Evolutionary conservation across 2,113 vertebrate genomes (phyloP), one percentile per base, ranked within the genome.

Genomic region (Myiagra hebetior): DNA sequence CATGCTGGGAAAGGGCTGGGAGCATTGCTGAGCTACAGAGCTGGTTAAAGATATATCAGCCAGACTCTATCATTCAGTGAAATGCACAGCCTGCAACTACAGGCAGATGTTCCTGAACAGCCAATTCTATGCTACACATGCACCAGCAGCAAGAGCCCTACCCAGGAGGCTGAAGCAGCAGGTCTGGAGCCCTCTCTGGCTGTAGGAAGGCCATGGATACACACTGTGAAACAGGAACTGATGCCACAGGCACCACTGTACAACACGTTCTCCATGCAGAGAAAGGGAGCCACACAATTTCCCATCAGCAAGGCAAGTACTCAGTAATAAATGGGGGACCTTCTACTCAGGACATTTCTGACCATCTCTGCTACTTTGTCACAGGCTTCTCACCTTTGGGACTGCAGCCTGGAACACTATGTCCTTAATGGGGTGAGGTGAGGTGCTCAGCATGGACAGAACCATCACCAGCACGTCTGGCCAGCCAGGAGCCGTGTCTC

Each of bases 391-490:
- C 91, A 99, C 99, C 98, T 99, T 99, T 11, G 99, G 99, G 76
- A 98, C 99, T 3, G 99, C 98, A 67, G 98, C 98, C 84, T 98
- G 98, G 92, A 99, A 99, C 18, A 49, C 65, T 39, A 99, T 98
- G 95, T 98, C 96, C 89, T 87, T 98, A 37, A 99, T 96, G 6
- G 96, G 92, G 10, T 98, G 96, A 5, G 98, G 81, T 13, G 98
- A 98, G 3, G 98, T 99, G 98, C 99, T 99, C 74, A 99, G 98
- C 47, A 98, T 98, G 67, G 99, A 99, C 85, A 99, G 64, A 76
- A 99, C 97, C 37, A 98, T 78, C 93, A 99, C 98, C 17, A 98
- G 98, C 28, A 99, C 98, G 0, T 96, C 97, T 0, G 98, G 98
- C 33, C 95, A 97, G 68, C 98, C 98, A 0, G 97, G 94, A 7